These are phyloP conservation scores for human (Homo sapiens) DNA, from an alignment of 2,113 vertebrate species.

Conservation along the genomic window GRCh38 chr9:109601001-109601500, in stretches of 20 bases:
- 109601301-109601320: neutral
- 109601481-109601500: slow-evolving; percentile 3
- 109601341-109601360: neutral
- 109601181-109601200: neutral
- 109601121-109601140: neutral
- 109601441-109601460: neutral
- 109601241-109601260: no score
- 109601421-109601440: neutral
- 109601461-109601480: neutral
- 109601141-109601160: neutral
- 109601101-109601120: neutral
- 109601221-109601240: no score
- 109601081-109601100: neutral
- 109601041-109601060: slow-evolving; percentile 28
- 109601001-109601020: neutral
- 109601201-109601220: neutral
- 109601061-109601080: neutral
- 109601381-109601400: neutral
- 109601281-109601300: neutral
- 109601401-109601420: neutral
- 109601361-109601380: neutral
- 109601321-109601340: neutral
- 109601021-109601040: neutral
- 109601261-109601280: neutral
- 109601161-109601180: slow-evolving; percentile 12